Conservation (phyloP, 2,888 invertebrate genomes). For the Rhingia rostrata region DNA sequence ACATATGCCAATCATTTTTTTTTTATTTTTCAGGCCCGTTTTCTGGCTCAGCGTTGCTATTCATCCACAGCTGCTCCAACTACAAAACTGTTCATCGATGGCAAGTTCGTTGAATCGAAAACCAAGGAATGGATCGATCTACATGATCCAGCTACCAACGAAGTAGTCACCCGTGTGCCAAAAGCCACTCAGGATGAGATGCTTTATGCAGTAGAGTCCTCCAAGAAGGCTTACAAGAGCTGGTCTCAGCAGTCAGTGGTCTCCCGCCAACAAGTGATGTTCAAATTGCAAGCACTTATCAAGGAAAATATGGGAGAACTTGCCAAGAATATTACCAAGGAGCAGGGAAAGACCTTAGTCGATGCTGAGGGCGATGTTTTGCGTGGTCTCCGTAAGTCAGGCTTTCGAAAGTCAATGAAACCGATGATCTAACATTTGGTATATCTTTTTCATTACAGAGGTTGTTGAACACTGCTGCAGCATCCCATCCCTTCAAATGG, state of each 20-base stretch:
- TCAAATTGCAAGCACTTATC: conserved; percentile 92
- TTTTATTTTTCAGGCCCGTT: conserved; percentile 76
- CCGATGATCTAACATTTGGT: neutral
- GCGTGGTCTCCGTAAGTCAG: conserved; percentile 94
- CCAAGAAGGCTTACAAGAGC: conserved; percentile 89
- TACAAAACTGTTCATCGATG: conserved; percentile 97
- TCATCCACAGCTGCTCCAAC: conserved; percentile 87
- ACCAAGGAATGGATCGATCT: conserved; percentile 97
- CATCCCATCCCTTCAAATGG: conserved; percentile 95
- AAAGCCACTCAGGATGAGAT: conserved; percentile 94
- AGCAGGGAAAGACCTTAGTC: conserved; percentile 98
- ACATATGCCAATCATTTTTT: conserved; percentile 1
- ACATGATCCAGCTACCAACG: conserved; percentile 96
- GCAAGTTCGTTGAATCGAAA: conserved; percentile 96
- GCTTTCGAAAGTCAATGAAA: neutral
- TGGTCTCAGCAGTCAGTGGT: conserved; percentile 97
- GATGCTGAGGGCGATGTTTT: conserved; percentile 99
- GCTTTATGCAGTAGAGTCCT: conserved; percentile 93
- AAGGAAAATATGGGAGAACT: conserved; percentile 94
- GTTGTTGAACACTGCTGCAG: conserved; percentile 98
- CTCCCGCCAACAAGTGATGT: conserved; percentile 96
- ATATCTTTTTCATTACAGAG: conserved; percentile 85
- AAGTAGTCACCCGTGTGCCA: conserved; percentile 92
- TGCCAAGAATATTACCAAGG: conserved; percentile 95
- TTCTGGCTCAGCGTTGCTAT: conserved; percentile 82